Evolutionary conservation across 1,140 invertebrate genomes (phyloP).

Genomic region (Nasonia giraulti): DNA sequence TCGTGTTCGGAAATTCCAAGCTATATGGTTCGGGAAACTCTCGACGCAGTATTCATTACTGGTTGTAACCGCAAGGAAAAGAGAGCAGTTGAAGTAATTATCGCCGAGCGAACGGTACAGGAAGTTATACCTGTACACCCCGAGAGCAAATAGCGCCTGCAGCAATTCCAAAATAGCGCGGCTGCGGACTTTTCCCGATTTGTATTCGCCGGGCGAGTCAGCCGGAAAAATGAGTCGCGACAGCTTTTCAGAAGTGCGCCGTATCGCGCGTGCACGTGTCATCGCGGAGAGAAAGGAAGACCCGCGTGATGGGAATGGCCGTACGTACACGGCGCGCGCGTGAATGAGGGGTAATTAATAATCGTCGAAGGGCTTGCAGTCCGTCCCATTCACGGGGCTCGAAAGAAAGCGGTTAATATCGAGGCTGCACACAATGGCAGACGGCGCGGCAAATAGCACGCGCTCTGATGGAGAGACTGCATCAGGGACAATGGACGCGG

Average conservation of each 20-base stretch:
- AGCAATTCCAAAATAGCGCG: too few relatives aligned
- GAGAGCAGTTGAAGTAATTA: slow-evolving; percentile 1
- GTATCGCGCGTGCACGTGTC: neutral
- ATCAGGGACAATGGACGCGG: neutral
- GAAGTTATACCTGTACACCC: neutral
- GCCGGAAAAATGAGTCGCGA: neutral
- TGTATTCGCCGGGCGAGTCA: neutral
- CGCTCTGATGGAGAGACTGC: too few relatives aligned
- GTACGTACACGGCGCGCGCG: neutral
- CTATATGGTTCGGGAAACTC: too few relatives aligned
- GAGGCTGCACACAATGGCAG: neutral
- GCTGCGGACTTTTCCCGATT: slow-evolving; percentile 2
- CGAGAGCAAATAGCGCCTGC: neutral
- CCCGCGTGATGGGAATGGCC: slow-evolving; percentile 9
- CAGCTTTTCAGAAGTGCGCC: neutral
- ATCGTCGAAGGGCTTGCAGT: neutral
- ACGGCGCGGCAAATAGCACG: neutral
- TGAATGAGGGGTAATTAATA: slow-evolving; percentile 26
- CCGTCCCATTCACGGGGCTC: neutral
- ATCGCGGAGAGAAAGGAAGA: neutral
- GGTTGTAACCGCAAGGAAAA: neutral
- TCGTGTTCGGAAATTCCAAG: too few relatives aligned
- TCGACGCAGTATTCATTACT: too few relatives aligned
- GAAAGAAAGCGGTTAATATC: neutral
- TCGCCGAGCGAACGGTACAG: neutral